Conservation (phyloP, 2,888 invertebrate species). For the Clusia tigrina region DNA sequence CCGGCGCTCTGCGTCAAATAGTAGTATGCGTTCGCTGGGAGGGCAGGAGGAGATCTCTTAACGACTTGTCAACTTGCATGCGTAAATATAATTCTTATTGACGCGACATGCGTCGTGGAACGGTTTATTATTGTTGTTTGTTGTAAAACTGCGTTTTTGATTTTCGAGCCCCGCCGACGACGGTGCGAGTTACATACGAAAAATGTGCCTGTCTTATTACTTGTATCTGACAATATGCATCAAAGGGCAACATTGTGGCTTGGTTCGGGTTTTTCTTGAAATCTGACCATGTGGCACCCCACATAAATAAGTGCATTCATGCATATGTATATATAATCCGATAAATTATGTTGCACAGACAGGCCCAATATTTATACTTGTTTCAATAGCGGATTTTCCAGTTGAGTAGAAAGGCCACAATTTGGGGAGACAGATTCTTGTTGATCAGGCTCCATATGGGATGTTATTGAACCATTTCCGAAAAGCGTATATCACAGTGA, state of each 20-base stretch:
- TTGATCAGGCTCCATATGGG: no score
- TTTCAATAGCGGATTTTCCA: constrained; percentile 13
- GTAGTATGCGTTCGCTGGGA: neutral
- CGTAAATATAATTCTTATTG: neutral
- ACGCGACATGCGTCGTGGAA: neutral
- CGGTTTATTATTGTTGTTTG: constrained; percentile 1
- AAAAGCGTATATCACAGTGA: no score
- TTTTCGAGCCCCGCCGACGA: neutral
- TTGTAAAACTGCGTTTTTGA: neutral
- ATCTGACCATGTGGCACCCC: constrained; percentile 15
- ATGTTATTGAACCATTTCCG: no score
- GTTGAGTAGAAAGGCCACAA: no score
- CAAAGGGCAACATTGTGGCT: neutral
- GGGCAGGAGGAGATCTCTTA: neutral
- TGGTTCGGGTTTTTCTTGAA: neutral
- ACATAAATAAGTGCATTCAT: constrained; percentile 19
- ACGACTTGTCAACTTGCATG: neutral
- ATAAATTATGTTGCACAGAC: constrained; percentile 28
- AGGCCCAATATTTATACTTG: no score
- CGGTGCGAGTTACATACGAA: neutral
- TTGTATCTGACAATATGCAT: neutral
- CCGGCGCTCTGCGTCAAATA: neutral
- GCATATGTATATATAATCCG: no score
- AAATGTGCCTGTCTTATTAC: neutral
- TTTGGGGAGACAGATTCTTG: no score